phyloP scores from a whole-genome alignment of 2,113 vertebrate genomes.

The Shinisaurus crocodilurus region DNA sequence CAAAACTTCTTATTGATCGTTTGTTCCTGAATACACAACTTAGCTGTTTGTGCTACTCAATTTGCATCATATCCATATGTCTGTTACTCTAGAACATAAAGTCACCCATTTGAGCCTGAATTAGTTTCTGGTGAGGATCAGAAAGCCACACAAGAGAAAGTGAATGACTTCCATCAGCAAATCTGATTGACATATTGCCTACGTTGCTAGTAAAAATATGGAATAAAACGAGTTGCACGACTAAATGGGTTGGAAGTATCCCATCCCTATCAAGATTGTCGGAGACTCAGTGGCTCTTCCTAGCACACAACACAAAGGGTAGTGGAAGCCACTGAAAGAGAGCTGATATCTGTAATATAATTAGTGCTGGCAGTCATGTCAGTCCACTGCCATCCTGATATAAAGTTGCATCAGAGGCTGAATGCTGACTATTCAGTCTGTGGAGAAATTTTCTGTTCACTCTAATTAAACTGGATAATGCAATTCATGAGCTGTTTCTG shows the following conservation, averaged over 20 bases:
- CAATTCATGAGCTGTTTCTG: constrained; percentile 74
- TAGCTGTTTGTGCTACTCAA: neutral
- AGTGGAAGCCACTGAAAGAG: constrained; percentile 7
- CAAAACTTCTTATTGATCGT: neutral
- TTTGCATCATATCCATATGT: neutral
- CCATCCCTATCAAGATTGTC: neutral
- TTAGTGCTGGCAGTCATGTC: constrained; percentile 44
- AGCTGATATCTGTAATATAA: constrained; percentile 20
- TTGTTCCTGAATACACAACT: neutral
- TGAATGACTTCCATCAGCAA: neutral
- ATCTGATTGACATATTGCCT: neutral
- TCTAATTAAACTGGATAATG: constrained; percentile 80
- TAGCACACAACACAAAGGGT: constrained; percentile 21
- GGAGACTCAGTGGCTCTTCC: neutral
- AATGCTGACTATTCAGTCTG: constrained; percentile 64
- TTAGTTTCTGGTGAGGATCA: neutral
- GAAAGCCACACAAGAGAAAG: neutral
- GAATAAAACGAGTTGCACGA: too few relatives aligned
- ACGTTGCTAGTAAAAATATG: neutral
- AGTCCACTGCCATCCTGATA: constrained; percentile 33
- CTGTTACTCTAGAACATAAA: neutral
- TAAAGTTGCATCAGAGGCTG: constrained; percentile 59
- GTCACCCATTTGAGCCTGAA: neutral
- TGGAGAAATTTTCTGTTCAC: constrained; percentile 66
- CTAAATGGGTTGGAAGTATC: neutral